A percentile compares a stretch with the other conserved stretches of the same genome.
Conservation (phyloP, 2,888 invertebrate genomes). For the Arrhopalites spinosus region DNA sequence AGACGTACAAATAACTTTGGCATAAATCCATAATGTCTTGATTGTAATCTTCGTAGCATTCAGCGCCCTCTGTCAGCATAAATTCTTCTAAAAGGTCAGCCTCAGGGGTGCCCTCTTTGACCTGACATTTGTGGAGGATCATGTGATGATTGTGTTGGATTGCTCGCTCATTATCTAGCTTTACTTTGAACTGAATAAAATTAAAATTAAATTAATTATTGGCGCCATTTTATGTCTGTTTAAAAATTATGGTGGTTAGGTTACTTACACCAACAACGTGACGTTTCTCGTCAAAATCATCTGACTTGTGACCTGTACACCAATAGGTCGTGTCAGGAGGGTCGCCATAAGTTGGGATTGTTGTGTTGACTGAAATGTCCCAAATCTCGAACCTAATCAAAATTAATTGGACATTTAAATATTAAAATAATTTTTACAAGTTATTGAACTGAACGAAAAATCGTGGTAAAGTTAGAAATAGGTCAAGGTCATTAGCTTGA, state of each 20-base stretch:
- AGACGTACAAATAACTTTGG: conserved; percentile 16
- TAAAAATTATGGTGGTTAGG: not conserved
- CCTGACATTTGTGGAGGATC: too few species aligned
- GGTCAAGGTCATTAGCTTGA: too few species aligned
- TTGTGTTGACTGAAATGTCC: conserved; percentile 13
- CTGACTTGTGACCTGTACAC: conserved; percentile 25
- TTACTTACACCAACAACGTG: conserved; percentile 36
- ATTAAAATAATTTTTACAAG: not conserved
- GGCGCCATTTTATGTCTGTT: too few species aligned
- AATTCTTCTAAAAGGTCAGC: too few species aligned
- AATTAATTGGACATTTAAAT: too few species aligned
- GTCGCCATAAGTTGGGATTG: not conserved
- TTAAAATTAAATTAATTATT: too few species aligned
- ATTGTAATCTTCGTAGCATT: conserved; percentile 9
- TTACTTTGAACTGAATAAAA: too few species aligned
- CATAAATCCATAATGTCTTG: not conserved
- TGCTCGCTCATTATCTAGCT: too few species aligned
- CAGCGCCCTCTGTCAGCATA: too few species aligned
- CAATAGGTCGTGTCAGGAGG: conserved; percentile 30
- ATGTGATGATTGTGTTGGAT: too few species aligned
- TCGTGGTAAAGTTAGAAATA: too few species aligned
- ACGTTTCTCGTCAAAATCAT: conserved; percentile 12
- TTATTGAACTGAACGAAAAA: not conserved
- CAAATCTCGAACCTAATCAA: conserved; percentile 20
- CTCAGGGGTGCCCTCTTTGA: too few species aligned